A percentile compares a stretch with the other conserved stretches of the same genome.
Conservation (phyloP, 2,797 vertebrate genomes). For the Leptodactylus fallax region DNA sequence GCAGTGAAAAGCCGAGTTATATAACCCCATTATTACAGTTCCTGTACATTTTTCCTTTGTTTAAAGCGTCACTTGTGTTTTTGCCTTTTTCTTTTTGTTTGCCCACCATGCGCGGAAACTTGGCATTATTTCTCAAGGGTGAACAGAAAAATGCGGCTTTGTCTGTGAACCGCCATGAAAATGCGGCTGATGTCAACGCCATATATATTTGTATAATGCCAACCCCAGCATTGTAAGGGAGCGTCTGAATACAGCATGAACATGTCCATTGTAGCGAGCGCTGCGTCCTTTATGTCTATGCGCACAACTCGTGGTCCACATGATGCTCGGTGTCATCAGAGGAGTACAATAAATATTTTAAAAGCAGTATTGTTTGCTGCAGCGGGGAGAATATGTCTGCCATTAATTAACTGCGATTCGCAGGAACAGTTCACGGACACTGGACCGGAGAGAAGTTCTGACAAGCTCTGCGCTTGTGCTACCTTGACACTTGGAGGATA, state of each 20-base stretch:
- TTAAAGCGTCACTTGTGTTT: not conserved
- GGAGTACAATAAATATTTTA: slow-evolving; percentile 39
- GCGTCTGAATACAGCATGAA: not conserved
- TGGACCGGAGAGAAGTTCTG: not conserved
- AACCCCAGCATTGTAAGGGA: not conserved
- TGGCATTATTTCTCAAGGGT: not conserved
- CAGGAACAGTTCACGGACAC: slow-evolving; percentile 8
- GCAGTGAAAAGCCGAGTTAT: not conserved
- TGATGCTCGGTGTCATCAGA: not conserved
- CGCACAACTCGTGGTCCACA: not conserved
- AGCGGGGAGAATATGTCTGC: not conserved
- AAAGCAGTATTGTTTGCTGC: slow-evolving; percentile 22
- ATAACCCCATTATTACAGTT: not conserved
- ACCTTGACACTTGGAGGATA: slow-evolving; percentile 24
- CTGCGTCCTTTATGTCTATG: not conserved
- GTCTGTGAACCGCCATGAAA: not conserved
- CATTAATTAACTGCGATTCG: not conserved
- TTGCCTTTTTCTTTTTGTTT: not conserved
- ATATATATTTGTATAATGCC: not conserved
- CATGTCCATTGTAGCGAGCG: not conserved
- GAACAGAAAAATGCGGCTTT: not conserved
- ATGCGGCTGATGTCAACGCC: not conserved
- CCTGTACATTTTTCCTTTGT: not conserved
- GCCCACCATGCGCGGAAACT: not conserved
- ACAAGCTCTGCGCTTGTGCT: not conserved